A percentile compares a stretch with the other conserved stretches of the same genome.
These are phyloP conservation scores for Cephus nigrinus DNA, from an alignment of 2,888 invertebrate species.

Conservation along the genomic window DNA sequence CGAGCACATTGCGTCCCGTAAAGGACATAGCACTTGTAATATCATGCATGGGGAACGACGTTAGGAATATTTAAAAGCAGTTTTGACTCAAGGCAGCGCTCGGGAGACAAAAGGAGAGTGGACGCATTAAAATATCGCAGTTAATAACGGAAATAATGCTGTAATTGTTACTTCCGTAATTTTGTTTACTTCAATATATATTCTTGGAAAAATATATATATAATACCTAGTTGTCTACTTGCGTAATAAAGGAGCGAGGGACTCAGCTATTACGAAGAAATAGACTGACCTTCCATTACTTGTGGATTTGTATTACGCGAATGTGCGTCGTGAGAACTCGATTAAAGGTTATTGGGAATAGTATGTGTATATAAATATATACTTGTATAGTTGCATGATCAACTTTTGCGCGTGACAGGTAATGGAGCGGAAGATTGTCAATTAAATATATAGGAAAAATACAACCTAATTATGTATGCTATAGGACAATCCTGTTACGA, in stretches of 20 bases:
- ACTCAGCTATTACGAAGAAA: not conserved
- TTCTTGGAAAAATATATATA: not conserved
- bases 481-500: not conserved
- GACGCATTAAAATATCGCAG: not conserved
- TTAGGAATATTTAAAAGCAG: not conserved
- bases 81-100: not conserved
- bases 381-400: not conserved
- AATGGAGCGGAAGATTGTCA: not conserved
- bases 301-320: not conserved
- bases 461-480: not conserved
- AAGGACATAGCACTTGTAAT: not conserved
- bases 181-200: not conserved
- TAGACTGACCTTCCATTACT: not conserved
- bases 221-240: not conserved
- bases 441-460: not conserved
- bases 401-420: not conserved
- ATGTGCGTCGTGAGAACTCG: not conserved
- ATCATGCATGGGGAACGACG: not conserved
- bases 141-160: not conserved
- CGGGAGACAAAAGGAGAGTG: not conserved
- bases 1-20: not conserved
- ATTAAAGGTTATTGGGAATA: not conserved
- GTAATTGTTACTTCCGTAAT: not conserved
- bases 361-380: not conserved
- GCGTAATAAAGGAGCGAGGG: not conserved